Percentiles rank a stretch among this genome's conserved stretches.
These are phyloP conservation scores for Anthoptus insignis DNA, from an alignment of 2,888 invertebrate species.

Conservation along the genomic window DNA sequence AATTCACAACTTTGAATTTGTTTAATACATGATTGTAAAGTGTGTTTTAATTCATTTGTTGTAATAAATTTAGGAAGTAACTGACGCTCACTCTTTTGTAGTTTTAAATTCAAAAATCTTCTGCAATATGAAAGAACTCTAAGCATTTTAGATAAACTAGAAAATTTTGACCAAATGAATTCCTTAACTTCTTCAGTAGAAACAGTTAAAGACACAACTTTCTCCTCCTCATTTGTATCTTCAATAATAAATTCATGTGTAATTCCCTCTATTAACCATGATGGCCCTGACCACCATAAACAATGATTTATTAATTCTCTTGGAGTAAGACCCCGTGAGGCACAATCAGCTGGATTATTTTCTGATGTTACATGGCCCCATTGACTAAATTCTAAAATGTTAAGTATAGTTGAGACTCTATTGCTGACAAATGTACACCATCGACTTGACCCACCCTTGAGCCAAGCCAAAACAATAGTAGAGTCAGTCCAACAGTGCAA, in stretches of 20 bases:
- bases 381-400: constrained; percentile 29
- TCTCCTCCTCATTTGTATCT: background rate
- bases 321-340: constrained; percentile 45
- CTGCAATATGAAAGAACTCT: constrained; percentile 43
- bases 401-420: constrained; percentile 12
- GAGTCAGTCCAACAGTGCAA: constrained; percentile 16
- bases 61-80: constrained; percentile 19
- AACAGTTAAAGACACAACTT: too few relatives aligned
- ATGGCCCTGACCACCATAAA: background rate
- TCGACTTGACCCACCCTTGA: constrained; percentile 7
- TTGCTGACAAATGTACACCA: constrained; percentile 23
- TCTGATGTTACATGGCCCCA: constrained; percentile 42
- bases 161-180: constrained; percentile 37
- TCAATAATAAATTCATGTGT: background rate
- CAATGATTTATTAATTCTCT: background rate
- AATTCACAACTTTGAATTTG: constrained; percentile 16
- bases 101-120: constrained; percentile 34
- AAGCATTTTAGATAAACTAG: constrained; percentile 33
- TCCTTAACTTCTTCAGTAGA: background rate
- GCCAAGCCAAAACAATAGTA: constrained; percentile 16
- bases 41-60: constrained; percentile 29
- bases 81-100: constrained; percentile 6
- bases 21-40: constrained; percentile 4
- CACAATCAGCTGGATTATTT: constrained; percentile 53
- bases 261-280: background rate